These are phyloP conservation scores for Mycetomoellerius zeteki DNA, from an alignment of 1,140 invertebrate species.

Conservation along the genomic window DNA sequence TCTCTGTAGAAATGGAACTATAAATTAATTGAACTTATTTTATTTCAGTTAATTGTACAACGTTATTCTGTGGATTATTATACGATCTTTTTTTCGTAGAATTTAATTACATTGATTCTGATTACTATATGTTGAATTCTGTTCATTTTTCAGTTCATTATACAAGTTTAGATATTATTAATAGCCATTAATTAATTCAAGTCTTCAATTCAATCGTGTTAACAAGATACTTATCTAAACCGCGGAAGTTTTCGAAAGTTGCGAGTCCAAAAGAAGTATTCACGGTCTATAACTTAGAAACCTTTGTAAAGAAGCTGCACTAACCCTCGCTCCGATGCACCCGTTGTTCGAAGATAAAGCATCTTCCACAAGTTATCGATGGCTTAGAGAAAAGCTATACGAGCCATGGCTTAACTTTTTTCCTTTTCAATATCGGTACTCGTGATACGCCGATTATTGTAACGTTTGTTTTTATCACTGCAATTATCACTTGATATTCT, in stretches of 20 bases:
- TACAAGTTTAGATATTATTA: background rate
- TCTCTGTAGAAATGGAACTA: background rate
- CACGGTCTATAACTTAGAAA: slow-evolving; percentile 50
- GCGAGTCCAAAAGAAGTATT: slow-evolving; percentile 30
- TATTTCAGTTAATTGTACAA: background rate
- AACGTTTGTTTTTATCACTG: slow-evolving; percentile 10
- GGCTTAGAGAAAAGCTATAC: background rate
- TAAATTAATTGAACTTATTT: slow-evolving; percentile 14
- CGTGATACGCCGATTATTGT: background rate
- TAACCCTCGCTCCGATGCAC: slow-evolving; percentile 31
- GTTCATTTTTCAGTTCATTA: background rate
- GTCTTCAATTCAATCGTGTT: background rate
- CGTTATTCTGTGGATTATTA: background rate
- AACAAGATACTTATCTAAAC: background rate
- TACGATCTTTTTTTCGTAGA: background rate
- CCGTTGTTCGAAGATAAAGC: slow-evolving; percentile 36
- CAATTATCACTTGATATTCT: slow-evolving; percentile 1
- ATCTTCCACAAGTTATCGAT: slow-evolving; percentile 31
- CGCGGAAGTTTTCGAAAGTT: slow-evolving; percentile 18
- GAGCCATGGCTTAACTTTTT: background rate
- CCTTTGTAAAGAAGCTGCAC: slow-evolving; percentile 47
- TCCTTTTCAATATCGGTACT: background rate
- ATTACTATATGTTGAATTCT: background rate
- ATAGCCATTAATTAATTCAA: background rate
- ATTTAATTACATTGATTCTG: background rate